Evolutionary conservation across 2,113 vertebrate genomes (phyloP), one percentile per base, ranked within the genome.

Genomic region (Pteropus alecto): DNA sequence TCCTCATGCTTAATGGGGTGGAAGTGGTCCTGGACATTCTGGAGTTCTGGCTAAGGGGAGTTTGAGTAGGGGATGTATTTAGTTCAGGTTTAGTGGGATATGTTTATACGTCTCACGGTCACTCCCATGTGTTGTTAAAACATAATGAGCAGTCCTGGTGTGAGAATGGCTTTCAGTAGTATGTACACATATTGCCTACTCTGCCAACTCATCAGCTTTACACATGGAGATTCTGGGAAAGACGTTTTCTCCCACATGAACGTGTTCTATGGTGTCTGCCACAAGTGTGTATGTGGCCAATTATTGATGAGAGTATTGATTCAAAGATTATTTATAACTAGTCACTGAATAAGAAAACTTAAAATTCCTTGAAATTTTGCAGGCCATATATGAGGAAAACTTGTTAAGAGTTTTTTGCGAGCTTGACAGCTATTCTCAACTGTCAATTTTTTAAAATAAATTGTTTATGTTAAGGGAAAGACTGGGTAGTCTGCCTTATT

Each of bases 211-310:
- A 54, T 10, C 11, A 54, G 58, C 83, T 11, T 51, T 24, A 5
- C 2, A 1, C 56, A 51, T 6, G 4, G 30, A 21, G 26, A 21
- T 43, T 18, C 84, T 65, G 28, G 18, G 30, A 26, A 41, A 56
- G 26, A 83, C 8, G 14, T 33, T 18, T 67, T 81, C 18, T 74
- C 38, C 15, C 19, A 15, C 12, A 18, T 12, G 28, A 41, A 2
- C 30, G 16, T 14, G 5, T 48, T 43, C 33, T 19, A 0, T 0
- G 22, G 24, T 12, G 5, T 43, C 30, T 51, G 71, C 11, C 7
- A 0, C 16, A n/a, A 46, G 65, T 19, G 19, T 7, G 0, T 4
- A 12, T 16, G n/a, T 11, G 12, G 13, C 35, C 30, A 26, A 5
- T 38, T 60, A 13, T 51, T 56, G 41, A 19, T 56, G 61, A 84